A percentile compares a stretch with the other conserved stretches of the same genome.
Conservation (phyloP, 2,113 vertebrate genomes). For the Erythrolamprus reginae region DNA sequence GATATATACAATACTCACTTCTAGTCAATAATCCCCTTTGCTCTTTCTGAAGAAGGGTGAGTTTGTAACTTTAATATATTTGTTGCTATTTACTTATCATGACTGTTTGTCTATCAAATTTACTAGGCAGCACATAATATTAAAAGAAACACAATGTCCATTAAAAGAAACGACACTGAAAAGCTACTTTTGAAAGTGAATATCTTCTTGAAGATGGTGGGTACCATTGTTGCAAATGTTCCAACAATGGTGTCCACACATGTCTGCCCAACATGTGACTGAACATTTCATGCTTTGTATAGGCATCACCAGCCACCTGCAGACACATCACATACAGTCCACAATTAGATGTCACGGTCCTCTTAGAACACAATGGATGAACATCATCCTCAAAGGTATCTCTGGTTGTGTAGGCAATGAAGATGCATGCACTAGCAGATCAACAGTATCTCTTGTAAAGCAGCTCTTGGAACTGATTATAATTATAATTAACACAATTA, state of each 20-base stretch:
- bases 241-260: too few species aligned
- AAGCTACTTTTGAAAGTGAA: neutral
- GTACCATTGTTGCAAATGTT: too few species aligned
- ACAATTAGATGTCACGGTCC: too few species aligned
- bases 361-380: too few species aligned
- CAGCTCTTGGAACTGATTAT: neutral
- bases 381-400: too few species aligned
- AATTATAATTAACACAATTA: slow-evolving; percentile 7
- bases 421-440: neutral
- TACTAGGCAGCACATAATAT: neutral
- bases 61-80: neutral
- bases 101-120: neutral
- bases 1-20: neutral
- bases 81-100: neutral
- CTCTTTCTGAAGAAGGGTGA: neutral
- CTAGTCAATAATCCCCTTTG: neutral
- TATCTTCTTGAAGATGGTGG: neutral
- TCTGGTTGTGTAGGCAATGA: too few species aligned
- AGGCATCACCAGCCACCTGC: too few species aligned
- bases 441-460: neutral
- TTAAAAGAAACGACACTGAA: neutral
- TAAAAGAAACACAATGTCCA: neutral
- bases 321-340: too few species aligned
- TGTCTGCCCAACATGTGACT: too few species aligned
- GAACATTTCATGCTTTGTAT: too few species aligned